phyloP scores from a whole-genome alignment of 92 coral and sea anemone genomes.

The Bergia sp. region DNA sequence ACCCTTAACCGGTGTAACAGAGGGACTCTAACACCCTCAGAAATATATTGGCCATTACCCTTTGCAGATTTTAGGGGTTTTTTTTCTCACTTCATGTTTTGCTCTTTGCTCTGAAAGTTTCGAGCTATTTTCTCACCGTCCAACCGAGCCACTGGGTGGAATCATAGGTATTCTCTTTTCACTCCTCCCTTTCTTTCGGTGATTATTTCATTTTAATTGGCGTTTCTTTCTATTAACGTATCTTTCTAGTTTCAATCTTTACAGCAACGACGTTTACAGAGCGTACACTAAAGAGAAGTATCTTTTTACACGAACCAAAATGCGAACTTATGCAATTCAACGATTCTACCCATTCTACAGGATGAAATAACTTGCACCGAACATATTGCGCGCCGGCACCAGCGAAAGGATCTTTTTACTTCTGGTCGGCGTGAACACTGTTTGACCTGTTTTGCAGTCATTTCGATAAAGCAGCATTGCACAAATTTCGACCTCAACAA shows the following conservation, averaged over 20 bases:
- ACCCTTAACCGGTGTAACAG: background rate
- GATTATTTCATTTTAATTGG: conserved; percentile 25
- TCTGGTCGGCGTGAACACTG: background rate
- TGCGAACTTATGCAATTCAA: background rate
- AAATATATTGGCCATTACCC: conserved; percentile 30
- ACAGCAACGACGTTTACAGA: background rate
- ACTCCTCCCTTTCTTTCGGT: background rate
- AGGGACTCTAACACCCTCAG: background rate
- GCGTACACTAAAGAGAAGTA: background rate
- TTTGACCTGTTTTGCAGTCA: background rate
- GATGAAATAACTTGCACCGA: background rate
- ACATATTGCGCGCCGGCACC: background rate
- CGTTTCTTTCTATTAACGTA: background rate
- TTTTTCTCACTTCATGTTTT: conserved; percentile 15
- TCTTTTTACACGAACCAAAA: background rate
- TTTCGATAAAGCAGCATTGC: no score
- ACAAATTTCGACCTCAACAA: background rate
- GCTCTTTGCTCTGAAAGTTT: background rate
- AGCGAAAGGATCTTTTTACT: no score
- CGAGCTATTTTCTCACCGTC: conserved; percentile 35
- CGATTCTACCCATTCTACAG: background rate
- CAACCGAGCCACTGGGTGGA: conserved; percentile 23
- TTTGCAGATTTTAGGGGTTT: conserved; percentile 7
- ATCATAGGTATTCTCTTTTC: conserved; percentile 32
- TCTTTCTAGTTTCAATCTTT: conserved; percentile 15